phyloP scores from a whole-genome alignment of 2,797 vertebrate species.

The Alfaro cultratus region DNA sequence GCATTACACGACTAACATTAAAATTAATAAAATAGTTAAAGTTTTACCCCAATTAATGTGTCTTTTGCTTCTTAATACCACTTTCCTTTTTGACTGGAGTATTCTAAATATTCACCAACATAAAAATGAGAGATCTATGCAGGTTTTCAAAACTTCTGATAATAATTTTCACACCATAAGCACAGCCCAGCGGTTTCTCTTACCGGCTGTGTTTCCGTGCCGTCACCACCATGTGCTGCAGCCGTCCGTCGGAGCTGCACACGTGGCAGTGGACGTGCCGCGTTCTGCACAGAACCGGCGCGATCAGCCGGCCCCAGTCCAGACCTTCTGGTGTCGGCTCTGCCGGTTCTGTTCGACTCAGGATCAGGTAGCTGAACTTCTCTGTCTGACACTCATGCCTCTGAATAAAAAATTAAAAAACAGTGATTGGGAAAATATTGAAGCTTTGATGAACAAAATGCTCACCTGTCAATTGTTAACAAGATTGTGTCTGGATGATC shows the following conservation, averaged over 20 bases:
- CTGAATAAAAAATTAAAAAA: slow-evolving; percentile 54
- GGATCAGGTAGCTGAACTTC: slow-evolving; percentile 86
- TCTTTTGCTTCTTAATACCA: too few species aligned
- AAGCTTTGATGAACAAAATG: background rate
- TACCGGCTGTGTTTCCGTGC: slow-evolving; percentile 83
- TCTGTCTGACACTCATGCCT: slow-evolving; percentile 73
- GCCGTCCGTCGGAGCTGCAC: slow-evolving; percentile 81
- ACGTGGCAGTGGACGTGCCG: slow-evolving; percentile 86
- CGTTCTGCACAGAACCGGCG: slow-evolving; percentile 76
- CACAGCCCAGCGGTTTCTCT: background rate
- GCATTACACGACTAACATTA: background rate
- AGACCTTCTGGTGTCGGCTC: background rate
- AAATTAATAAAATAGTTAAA: background rate
- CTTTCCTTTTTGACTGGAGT: too few species aligned
- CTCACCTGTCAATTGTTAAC: background rate
- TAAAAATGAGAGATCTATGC: too few species aligned
- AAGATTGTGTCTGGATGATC: background rate
- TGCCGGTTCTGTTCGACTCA: slow-evolving; percentile 69
- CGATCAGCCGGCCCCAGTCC: slow-evolving; percentile 82
- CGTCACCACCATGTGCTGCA: slow-evolving; percentile 83
- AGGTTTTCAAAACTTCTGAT: background rate
- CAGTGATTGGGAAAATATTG: background rate
- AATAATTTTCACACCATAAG: background rate
- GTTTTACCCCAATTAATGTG: background rate
- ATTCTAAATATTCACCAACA: too few species aligned